Percentiles rank a stretch among this genome's conserved stretches.
phyloP scores from a whole-genome alignment of 2,888 invertebrate genomes.

The Myopa testacea region DNA sequence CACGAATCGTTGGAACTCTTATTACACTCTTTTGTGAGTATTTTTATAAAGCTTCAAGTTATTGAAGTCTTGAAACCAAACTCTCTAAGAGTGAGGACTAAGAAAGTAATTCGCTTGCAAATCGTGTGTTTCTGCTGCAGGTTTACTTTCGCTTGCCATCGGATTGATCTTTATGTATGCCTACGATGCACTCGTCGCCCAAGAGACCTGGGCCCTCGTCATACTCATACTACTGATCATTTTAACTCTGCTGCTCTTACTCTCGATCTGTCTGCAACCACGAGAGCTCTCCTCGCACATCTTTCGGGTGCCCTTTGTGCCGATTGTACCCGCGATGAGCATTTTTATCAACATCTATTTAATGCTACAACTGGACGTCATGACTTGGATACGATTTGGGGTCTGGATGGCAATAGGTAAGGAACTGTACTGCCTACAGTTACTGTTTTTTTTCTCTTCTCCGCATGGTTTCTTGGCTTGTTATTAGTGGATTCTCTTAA shows the following conservation, averaged over 20 bases:
- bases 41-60: background rate
- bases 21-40: slow-evolving; percentile 61
- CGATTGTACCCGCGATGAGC: slow-evolving; percentile 83
- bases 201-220: slow-evolving; percentile 59
- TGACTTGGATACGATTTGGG: slow-evolving; percentile 86
- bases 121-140: slow-evolving; percentile 46
- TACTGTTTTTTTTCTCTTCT: background rate
- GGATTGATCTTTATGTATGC: slow-evolving; percentile 61
- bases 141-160: slow-evolving; percentile 58
- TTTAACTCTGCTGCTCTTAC: slow-evolving; percentile 53
- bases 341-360: slow-evolving; percentile 86
- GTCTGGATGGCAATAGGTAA: slow-evolving; percentile 87
- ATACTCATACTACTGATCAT: slow-evolving; percentile 52
- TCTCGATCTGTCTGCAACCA: slow-evolving; percentile 64
- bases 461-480: background rate
- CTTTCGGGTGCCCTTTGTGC: slow-evolving; percentile 84
- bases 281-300: slow-evolving; percentile 55
- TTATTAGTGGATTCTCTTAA: background rate
- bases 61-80: background rate
- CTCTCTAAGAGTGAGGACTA: too few species aligned
- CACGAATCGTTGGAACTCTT: slow-evolving; percentile 60
- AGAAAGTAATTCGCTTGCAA: too few species aligned
- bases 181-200: slow-evolving; percentile 53
- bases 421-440: too few species aligned
- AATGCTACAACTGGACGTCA: slow-evolving; percentile 81